Conservation (phyloP, 2,797 vertebrate species). For the Oophaga sylvatica region DNA sequence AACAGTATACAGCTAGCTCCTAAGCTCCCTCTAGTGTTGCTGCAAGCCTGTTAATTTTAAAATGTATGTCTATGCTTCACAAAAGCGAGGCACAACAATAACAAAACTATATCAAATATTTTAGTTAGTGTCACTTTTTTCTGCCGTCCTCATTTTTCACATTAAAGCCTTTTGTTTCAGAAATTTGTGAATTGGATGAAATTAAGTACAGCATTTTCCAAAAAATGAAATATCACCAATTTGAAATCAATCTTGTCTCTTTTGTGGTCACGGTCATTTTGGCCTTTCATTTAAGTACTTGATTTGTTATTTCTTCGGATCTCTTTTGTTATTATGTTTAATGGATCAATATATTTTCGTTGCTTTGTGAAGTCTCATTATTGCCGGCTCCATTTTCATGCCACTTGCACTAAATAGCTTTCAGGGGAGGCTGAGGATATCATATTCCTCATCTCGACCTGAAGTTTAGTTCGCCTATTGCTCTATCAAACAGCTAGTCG, state of each 20-base stretch:
- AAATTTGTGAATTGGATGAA: constrained; percentile 8
- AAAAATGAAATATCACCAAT: neutral
- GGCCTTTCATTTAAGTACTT: neutral
- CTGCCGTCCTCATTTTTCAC: neutral
- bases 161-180: neutral
- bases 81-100: too few species aligned
- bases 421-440: constrained; percentile 30
- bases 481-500: constrained; percentile 2
- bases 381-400: neutral
- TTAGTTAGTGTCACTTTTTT: neutral
- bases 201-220: constrained; percentile 5
- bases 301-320: constrained; percentile 12
- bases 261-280: neutral
- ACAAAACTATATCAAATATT: neutral
- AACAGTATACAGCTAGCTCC: too few species aligned
- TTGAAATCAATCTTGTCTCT: neutral
- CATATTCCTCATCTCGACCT: constrained; percentile 14
- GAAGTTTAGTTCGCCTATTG: constrained; percentile 18
- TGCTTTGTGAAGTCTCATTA: constrained; percentile 18
- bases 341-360: constrained; percentile 47
- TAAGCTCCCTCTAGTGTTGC: too few species aligned
- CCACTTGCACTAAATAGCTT: constrained; percentile 24
- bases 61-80: too few species aligned
- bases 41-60: too few species aligned
- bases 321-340: constrained; percentile 34